A percentile compares a stretch with the other conserved stretches of the same genome.
Conservation (phyloP, 2,797 vertebrate species). For the Hoplostethus mediterraneus region DNA sequence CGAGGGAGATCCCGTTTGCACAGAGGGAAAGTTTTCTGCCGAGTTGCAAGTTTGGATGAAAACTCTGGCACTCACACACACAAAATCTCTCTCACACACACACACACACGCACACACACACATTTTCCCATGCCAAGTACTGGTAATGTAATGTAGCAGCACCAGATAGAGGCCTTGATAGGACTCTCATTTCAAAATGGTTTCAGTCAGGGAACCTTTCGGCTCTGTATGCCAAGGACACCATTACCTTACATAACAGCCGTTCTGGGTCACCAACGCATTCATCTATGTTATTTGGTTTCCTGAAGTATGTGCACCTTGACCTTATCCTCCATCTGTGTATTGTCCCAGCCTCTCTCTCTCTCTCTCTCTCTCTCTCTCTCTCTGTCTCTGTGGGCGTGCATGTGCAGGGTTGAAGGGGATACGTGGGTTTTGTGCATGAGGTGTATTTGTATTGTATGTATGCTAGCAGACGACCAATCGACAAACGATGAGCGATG, state of each 20-base stretch:
- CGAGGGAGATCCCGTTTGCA: slow-evolving; percentile 42
- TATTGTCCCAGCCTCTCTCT: slow-evolving; percentile 26
- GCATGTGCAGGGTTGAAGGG: background rate
- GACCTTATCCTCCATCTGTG: slow-evolving; percentile 43
- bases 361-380: background rate
- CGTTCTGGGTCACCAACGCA: slow-evolving; percentile 65
- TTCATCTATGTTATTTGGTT: slow-evolving; percentile 51
- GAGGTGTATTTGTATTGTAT: slow-evolving; percentile 10
- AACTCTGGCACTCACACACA: background rate
- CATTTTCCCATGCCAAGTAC: slow-evolving; percentile 35
- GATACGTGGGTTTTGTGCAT: slow-evolving; percentile 12
- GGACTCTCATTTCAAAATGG: slow-evolving; percentile 57
- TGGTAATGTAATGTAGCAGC: slow-evolving; percentile 39
- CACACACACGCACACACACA: slow-evolving; percentile 23
- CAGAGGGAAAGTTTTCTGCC: background rate
- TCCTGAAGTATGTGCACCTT: slow-evolving; percentile 56
- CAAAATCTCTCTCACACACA: background rate
- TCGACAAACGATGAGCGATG: slow-evolving; percentile 32
- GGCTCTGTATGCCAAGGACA: slow-evolving; percentile 65
- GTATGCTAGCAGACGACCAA: slow-evolving; percentile 5
- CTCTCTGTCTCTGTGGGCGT: slow-evolving; percentile 2
- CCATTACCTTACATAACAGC: slow-evolving; percentile 62
- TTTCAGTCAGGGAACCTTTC: slow-evolving; percentile 58
- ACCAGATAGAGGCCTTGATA: slow-evolving; percentile 67
- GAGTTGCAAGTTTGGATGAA: slow-evolving; percentile 36